Conservation (phyloP, 2,113 vertebrate species). For the Oreochromis tanganicae region DNA sequence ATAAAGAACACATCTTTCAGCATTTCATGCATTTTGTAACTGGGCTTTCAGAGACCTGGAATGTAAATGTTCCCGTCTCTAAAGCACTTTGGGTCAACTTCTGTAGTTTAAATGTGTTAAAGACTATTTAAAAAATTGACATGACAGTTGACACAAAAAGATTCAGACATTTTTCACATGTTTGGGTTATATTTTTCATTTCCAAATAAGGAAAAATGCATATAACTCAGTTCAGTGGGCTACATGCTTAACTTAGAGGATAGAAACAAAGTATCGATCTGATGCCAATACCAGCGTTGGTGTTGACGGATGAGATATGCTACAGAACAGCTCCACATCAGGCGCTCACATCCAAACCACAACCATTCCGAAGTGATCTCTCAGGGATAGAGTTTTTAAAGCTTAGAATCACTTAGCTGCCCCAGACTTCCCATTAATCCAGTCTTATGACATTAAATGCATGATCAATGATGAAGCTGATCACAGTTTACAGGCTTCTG, state of each 20-base stretch:
- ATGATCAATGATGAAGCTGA: not conserved
- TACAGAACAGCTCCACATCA: not conserved
- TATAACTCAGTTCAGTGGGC: too few relatives aligned
- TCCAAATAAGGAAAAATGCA: not conserved
- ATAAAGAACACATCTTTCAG: not conserved
- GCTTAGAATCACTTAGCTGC: not conserved
- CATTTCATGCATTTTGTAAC: not conserved
- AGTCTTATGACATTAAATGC: not conserved
- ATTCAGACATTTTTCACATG: not conserved
- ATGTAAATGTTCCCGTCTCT: not conserved
- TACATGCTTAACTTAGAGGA: not conserved
- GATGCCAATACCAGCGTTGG: not conserved
- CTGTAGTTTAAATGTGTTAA: not conserved
- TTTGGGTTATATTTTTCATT: not conserved
- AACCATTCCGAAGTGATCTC: not conserved
- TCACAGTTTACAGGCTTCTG: not conserved
- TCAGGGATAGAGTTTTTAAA: not conserved
- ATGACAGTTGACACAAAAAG: not conserved
- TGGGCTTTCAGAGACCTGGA: not conserved
- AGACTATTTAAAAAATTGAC: not conserved
- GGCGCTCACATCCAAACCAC: not conserved
- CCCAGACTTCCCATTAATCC: not conserved
- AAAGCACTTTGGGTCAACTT: not conserved
- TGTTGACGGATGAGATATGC: not conserved
- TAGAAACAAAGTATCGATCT: not conserved